Conservation (phyloP, 2,888 invertebrate species). For the Mythimna loreyi region DNA sequence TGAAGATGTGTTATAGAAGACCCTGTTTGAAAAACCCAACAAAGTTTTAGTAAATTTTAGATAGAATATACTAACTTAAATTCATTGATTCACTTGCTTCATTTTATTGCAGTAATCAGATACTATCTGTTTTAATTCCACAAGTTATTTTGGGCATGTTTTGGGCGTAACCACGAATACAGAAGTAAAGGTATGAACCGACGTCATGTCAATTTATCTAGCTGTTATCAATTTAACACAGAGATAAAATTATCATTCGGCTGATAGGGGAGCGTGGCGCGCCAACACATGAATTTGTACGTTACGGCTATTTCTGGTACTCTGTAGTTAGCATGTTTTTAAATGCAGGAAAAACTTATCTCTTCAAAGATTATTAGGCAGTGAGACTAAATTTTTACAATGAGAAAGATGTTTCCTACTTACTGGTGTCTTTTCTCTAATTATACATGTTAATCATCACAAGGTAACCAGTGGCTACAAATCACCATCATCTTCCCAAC, state of each 20-base stretch:
- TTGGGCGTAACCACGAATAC: slow-evolving; percentile 55
- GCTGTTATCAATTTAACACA: slow-evolving; percentile 76
- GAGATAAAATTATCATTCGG: slow-evolving; percentile 80
- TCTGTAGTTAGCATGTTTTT: slow-evolving; percentile 18
- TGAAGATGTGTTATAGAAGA: neutral
- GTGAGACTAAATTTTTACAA: neutral
- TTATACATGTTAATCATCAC: too few relatives aligned
- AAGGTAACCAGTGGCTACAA: too few relatives aligned
- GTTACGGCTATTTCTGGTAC: slow-evolving; percentile 48
- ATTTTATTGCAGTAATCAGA: neutral
- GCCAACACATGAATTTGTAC: slow-evolving; percentile 53
- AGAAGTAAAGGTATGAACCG: slow-evolving; percentile 60
- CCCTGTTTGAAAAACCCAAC: neutral
- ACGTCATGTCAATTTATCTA: slow-evolving; percentile 78
- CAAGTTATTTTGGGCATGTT: slow-evolving; percentile 42
- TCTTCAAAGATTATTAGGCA: neutral
- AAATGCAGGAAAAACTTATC: neutral
- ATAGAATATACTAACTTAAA: neutral
- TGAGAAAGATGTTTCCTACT: neutral
- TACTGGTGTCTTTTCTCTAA: neutral
- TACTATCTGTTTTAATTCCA: slow-evolving; percentile 1
- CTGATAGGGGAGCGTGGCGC: slow-evolving; percentile 71
- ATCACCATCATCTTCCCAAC: too few relatives aligned
- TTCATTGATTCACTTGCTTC: too few relatives aligned
- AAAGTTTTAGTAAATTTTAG: neutral